Percentiles rank a stretch among this genome's conserved stretches.
phyloP scores from a whole-genome alignment of 2,113 vertebrate species.

The Halcyon malimbica region DNA sequence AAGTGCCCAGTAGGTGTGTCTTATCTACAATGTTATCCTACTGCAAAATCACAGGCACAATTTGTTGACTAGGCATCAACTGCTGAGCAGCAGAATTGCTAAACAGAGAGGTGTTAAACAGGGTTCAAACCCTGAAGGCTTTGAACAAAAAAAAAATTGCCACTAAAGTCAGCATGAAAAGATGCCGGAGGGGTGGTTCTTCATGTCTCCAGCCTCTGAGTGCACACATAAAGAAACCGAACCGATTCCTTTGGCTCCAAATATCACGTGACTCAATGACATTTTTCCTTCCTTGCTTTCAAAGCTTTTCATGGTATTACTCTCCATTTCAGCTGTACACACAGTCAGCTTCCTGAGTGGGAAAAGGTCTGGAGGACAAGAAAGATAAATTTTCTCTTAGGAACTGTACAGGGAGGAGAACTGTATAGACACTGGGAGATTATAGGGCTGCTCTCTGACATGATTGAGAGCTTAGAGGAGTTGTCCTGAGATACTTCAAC shows the following conservation, averaged over 20 bases:
- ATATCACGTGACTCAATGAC: not conserved
- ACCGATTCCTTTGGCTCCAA: not conserved
- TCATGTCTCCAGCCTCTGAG: not conserved
- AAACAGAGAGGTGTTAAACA: conserved; percentile 23
- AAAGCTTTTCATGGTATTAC: not conserved
- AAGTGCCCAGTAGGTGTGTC: conserved; percentile 66
- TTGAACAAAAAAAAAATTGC: not conserved
- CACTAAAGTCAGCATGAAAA: not conserved
- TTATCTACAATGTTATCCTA: conserved; percentile 60
- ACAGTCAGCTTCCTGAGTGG: not conserved
- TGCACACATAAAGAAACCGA: not conserved
- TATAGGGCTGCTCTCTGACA: not conserved
- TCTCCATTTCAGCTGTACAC: not conserved
- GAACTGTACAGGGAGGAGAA: not conserved
- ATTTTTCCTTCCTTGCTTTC: not conserved
- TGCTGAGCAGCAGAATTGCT: conserved; percentile 26
- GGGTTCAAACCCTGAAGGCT: conserved; percentile 10
- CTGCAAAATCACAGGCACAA: conserved; percentile 43
- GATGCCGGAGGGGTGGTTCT: not conserved
- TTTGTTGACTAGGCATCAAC: conserved; percentile 42
- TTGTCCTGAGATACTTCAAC: not conserved
- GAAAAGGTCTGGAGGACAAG: not conserved
- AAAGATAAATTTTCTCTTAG: not conserved
- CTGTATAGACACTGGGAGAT: not conserved
- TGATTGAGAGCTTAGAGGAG: not conserved